phyloP scores from a whole-genome alignment of 2,797 vertebrate genomes.

The Diplodus sargus region DNA sequence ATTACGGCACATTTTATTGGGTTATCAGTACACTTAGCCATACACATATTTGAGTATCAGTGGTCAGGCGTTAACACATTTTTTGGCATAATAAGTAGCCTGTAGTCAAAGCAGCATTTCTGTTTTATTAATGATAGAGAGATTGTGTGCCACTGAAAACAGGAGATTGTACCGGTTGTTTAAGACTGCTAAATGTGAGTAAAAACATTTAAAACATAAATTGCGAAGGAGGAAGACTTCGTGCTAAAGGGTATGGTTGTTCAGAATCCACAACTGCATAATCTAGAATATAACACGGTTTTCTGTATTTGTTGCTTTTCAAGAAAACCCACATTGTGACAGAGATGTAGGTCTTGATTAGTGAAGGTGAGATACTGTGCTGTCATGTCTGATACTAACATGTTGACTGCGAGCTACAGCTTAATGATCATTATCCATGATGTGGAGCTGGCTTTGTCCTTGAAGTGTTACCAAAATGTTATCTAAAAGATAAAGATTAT shows the following conservation, averaged over 20 bases:
- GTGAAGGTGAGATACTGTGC: constrained; percentile 77
- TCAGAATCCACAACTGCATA: constrained; percentile 70
- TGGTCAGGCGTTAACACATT: constrained; percentile 50
- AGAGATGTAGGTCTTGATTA: constrained; percentile 76
- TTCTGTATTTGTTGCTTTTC: constrained; percentile 78
- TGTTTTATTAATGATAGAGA: constrained; percentile 63
- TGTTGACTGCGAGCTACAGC: constrained; percentile 77
- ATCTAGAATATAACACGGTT: constrained; percentile 68
- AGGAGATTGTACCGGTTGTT: constrained; percentile 58
- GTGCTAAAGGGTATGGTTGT: constrained; percentile 74
- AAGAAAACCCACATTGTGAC: constrained; percentile 78
- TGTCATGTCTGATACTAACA: constrained; percentile 82
- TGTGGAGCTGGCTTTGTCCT: constrained; percentile 79
- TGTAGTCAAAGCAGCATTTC: constrained; percentile 68
- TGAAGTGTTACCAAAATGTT: constrained; percentile 89
- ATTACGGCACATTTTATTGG: constrained; percentile 50
- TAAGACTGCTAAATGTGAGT: constrained; percentile 58
- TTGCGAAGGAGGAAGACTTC: constrained; percentile 55
- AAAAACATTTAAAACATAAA: constrained; percentile 53
- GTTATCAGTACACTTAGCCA: constrained; percentile 63
- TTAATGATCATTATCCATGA: constrained; percentile 73
- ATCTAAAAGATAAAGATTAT: constrained; percentile 87
- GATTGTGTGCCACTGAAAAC: constrained; percentile 65
- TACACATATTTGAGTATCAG: constrained; percentile 56
- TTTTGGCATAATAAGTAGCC: constrained; percentile 61